Evolutionary conservation across 2,888 invertebrate species (phyloP).

Genomic region (Leucophora obtusa): DNA sequence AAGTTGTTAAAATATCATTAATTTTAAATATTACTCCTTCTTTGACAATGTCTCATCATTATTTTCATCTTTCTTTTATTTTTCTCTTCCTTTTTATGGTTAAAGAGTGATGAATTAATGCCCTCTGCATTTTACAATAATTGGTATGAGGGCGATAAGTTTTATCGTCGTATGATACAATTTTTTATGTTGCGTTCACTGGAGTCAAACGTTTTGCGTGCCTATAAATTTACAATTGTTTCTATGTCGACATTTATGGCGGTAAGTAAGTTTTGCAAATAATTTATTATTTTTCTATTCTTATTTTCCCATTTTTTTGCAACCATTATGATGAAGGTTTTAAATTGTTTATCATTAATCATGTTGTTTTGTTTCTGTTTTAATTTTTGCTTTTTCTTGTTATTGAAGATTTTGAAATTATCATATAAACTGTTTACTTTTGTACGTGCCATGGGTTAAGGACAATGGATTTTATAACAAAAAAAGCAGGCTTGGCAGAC

Average conservation of each 20-base stretch:
- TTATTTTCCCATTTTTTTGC: neutral
- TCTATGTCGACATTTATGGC: constrained; percentile 73
- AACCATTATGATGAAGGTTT: constrained; percentile 8
- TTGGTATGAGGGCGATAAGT: constrained; percentile 73
- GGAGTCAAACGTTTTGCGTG: constrained; percentile 67
- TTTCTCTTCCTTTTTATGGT: constrained; percentile 7
- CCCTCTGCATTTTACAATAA: constrained; percentile 73
- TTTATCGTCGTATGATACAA: constrained; percentile 71
- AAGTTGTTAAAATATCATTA: constrained; percentile 39
- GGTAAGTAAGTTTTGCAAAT: constrained; percentile 68
- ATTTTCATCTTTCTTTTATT: neutral
- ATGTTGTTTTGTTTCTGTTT: constrained; percentile 19
- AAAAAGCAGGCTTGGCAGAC: no score
- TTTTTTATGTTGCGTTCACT: constrained; percentile 72
- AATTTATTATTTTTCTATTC: neutral
- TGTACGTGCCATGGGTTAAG: constrained; percentile 65
- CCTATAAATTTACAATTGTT: constrained; percentile 71
- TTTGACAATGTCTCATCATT: neutral
- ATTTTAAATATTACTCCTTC: constrained; percentile 14
- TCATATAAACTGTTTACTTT: constrained; percentile 73
- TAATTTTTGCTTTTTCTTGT: neutral
- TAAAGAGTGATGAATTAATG: constrained; percentile 69
- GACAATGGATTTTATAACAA: neutral
- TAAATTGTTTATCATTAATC: constrained; percentile 8
- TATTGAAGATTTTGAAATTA: constrained; percentile 69